Evolutionary conservation across 2,113 vertebrate species (phyloP), one percentile per base, ranked within the genome.

Genomic region (Pelecanoides urinatrix): DNA sequence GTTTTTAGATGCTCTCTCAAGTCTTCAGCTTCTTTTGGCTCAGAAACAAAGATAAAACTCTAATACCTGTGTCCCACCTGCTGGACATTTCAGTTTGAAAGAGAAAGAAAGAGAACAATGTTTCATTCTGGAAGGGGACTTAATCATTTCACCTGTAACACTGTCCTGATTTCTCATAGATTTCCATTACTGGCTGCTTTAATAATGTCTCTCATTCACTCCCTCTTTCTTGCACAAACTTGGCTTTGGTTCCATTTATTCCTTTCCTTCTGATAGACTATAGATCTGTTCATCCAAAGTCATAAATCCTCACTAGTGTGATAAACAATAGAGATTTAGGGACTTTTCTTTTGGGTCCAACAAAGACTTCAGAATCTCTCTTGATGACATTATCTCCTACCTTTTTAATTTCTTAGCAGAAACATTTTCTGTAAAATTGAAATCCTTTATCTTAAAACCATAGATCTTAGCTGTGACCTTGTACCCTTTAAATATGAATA

Each of bases 341-440:
- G 34, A 80, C 75, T 91, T 95, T 88, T 20, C 61, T 96, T 96
- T 88, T 80, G 18, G 29, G 40, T 44, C 30, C 42, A 71, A 75
- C 16, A 78, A 95, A 97, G 71, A 59, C 16, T 38, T 91, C 16
- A 56, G 56, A 90, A 94, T 90, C 32, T 95, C 82, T 90, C 44
- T 81, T 90, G 61, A 73, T 94, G 97, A 82, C 16, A 81, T 96
- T 93, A 86, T 87, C 73, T 94, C 74, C 38, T 83, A 85, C 22
- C 20, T 90, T 96, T 96, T 94, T 72, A 94, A 96, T 92, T 95
- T 97, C 65, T 96, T 70, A 89, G 55, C 20, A 96, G 65, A 96
- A 90, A 55, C 3, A 71, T 56, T 92, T 95, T 94, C 77, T 95
- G 40, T 44, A 95, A 97, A 97, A 96, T 91, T 95, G 61, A 95